Base-by-base conservation (phyloP, 2,888 invertebrate genomes). In the Allygus modestus region DNA sequence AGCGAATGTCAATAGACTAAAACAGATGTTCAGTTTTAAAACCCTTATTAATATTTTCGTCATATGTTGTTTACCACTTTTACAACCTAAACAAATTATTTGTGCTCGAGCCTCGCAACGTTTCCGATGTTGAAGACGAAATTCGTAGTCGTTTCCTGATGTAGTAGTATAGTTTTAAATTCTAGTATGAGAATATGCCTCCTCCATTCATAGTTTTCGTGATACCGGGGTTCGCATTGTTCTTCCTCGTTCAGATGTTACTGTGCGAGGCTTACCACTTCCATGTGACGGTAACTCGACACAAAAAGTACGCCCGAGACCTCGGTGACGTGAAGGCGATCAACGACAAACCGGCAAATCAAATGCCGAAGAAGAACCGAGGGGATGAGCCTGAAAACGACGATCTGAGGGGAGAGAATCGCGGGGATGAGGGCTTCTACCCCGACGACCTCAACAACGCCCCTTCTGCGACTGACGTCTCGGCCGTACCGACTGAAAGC, bases 261-360 rank as follows among this genome's bases (percentile, higher is more conserved):
- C 26, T 79, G 4, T 79, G 79, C 23, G 33, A 58, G 11, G 79
- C 79, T 17, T 79, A 79, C 37, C 79, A 79, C 23, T 79, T 79
- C 51, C 79, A 79, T 20, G 58, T 58, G 51, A 79, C 79, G 23
- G 1, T 61, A 85, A 81, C 81, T 28, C 94, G 89, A 9, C 23
- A 73, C 23, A 73, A 41, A n/a, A 73, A 41, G 73, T 23, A 41
- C 23, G 41, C 73, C n/a, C n/a, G 43, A 31, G 37, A 73, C 7
- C 73, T 41, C 20, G 54, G 23, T 23, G 46, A 4, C n/a, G n/a
- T 12, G 46, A 46, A 46, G 17, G 54, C 54, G 41, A 41, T 73
- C 31, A 17, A 73, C 4, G 23, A 20, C 43, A 28, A 31, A 31
- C 17, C 41, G 37, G 5, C 41, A n/a, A 37, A 73, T 4, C 61